Evolutionary conservation across 53 echinoderm and acorn worm genomes (phyloP).

Genomic region (Echinometra lucunter): DNA sequence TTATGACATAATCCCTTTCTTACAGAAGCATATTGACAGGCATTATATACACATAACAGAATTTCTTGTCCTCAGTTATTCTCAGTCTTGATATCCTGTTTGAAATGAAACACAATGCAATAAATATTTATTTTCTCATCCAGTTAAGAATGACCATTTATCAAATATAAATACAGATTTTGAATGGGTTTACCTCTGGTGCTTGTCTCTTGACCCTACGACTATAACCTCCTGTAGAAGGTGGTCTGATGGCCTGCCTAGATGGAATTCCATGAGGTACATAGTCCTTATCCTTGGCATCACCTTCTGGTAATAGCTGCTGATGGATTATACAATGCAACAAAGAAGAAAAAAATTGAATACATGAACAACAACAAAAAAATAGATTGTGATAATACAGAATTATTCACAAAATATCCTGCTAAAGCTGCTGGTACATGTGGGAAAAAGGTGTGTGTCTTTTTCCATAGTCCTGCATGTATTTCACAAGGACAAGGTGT

Average conservation of each 20-base stretch:
- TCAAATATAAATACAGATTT: neutral
- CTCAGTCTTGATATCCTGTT: too few species aligned
- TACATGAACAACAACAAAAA: neutral
- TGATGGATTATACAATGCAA: slow-evolving; percentile 4
- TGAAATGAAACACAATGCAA: too few species aligned
- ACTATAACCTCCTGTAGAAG: slow-evolving; percentile 83
- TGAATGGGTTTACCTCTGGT: slow-evolving; percentile 79
- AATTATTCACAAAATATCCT: too few species aligned
- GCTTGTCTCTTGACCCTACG: slow-evolving; percentile 93
- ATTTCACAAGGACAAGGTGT: too few species aligned
- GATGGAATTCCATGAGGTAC: slow-evolving; percentile 94
- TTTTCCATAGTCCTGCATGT: too few species aligned
- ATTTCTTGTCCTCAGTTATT: too few species aligned
- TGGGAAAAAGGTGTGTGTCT: too few species aligned
- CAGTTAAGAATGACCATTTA: neutral
- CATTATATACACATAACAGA: neutral
- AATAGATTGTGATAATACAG: too few species aligned
- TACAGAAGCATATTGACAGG: too few species aligned
- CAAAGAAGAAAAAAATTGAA: neutral
- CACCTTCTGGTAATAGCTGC: slow-evolving; percentile 90
- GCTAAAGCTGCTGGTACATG: too few species aligned
- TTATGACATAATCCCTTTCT: too few species aligned
- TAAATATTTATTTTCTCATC: neutral
- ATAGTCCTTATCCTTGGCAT: slow-evolving; percentile 95
- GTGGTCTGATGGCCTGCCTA: slow-evolving; percentile 89